These are phyloP conservation scores for Rhagium mordax DNA, from an alignment of 2,888 invertebrate species.

Conservation along the genomic window DNA sequence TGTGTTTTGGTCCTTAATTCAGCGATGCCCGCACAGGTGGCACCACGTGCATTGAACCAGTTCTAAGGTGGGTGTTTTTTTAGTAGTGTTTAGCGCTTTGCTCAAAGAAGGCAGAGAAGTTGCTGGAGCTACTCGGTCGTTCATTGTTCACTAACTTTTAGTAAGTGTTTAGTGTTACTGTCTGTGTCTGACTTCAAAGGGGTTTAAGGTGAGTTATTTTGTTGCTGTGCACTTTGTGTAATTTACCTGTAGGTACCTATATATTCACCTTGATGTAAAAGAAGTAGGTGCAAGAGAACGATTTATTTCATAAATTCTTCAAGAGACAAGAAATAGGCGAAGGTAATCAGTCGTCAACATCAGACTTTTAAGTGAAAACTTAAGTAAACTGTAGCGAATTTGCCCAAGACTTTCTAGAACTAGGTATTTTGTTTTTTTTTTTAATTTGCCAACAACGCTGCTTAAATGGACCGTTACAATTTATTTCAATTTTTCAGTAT, in stretches of 20 bases:
- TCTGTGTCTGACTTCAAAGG: not conserved
- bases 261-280: too few species aligned
- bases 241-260: too few species aligned
- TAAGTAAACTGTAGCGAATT: conserved; percentile 15
- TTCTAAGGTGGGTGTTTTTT: conserved; percentile 39
- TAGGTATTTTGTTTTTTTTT: conserved; percentile 3
- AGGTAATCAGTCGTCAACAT: conserved; percentile 1
- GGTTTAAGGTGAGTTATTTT: conserved; percentile 7
- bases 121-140: not conserved
- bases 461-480: conserved; percentile 22
- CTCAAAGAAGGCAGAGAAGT: not conserved
- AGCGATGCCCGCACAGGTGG: conserved; percentile 35
- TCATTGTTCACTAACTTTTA: conserved; percentile 27
- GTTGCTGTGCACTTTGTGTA: not conserved
- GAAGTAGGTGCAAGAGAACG: too few species aligned
- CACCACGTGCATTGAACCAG: conserved; percentile 46
- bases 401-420: conserved; percentile 20
- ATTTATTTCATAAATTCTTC: too few species aligned
- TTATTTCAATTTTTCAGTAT: not conserved
- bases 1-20: not conserved
- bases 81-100: conserved; percentile 26
- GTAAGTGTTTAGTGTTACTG: conserved; percentile 16
- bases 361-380: conserved; percentile 22
- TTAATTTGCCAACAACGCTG: not conserved
- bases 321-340: conserved; percentile 21